These are phyloP conservation scores for Catagonus wagneri DNA, from an alignment of 2,113 vertebrate species.

Conservation along the genomic window DNA sequence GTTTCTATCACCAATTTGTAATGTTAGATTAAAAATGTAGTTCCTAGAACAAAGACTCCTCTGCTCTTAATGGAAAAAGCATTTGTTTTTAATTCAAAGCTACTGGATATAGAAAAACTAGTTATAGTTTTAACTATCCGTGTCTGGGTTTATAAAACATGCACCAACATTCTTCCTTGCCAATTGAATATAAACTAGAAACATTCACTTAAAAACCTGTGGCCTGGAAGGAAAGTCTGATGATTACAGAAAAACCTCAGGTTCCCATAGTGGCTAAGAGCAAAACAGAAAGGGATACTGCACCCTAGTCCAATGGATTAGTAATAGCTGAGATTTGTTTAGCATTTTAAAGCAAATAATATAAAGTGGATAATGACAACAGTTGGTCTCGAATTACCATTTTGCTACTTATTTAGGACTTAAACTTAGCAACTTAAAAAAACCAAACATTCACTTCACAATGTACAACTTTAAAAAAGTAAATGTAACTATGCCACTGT, in stretches of 20 bases:
- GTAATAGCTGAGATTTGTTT: not conserved
- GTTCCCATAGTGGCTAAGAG: not conserved
- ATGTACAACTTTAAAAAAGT: slow-evolving; percentile 51
- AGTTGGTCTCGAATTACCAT: slow-evolving; percentile 2
- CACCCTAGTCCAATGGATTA: not conserved
- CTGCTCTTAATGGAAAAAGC: slow-evolving; percentile 72
- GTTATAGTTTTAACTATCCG: slow-evolving; percentile 49
- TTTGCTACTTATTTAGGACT: slow-evolving; percentile 59
- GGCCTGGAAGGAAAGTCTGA: slow-evolving; percentile 15
- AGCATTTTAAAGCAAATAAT: slow-evolving; percentile 51
- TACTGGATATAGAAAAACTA: slow-evolving; percentile 58
- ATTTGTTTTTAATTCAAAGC: slow-evolving; percentile 73
- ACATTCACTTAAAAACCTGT: slow-evolving; percentile 28
- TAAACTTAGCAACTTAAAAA: slow-evolving; percentile 61
- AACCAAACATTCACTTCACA: not conserved
- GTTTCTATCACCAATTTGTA: slow-evolving; percentile 72
- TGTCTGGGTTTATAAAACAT: slow-evolving; percentile 66
- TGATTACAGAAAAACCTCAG: slow-evolving; percentile 6
- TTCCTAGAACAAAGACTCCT: slow-evolving; percentile 73
- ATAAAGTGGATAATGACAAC: slow-evolving; percentile 34
- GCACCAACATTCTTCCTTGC: slow-evolving; percentile 49
- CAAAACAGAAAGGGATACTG: not conserved
- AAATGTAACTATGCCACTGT: not conserved
- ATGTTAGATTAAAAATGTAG: slow-evolving; percentile 65
- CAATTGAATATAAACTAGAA: slow-evolving; percentile 41